Conservation (phyloP, 2,113 vertebrate genomes). For the Prunella himalayana region DNA sequence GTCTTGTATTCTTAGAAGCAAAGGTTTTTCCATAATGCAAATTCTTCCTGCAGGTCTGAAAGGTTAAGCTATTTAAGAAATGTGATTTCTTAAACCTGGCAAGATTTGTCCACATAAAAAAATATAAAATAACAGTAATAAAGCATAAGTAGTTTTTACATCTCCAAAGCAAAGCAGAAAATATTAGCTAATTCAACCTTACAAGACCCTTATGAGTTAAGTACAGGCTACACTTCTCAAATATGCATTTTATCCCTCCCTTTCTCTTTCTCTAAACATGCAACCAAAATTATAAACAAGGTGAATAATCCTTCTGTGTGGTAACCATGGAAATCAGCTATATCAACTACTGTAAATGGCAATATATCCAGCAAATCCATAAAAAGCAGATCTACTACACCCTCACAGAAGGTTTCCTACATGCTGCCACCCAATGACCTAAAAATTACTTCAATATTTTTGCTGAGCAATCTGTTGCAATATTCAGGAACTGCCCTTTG, state of each 20-base stretch:
- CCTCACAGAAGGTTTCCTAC: background rate
- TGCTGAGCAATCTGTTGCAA: background rate
- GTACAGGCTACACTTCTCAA: slow-evolving; percentile 44
- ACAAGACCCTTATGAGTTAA: slow-evolving; percentile 40
- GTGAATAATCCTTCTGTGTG: slow-evolving; percentile 44
- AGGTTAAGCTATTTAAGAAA: slow-evolving; percentile 33
- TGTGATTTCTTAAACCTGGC: background rate
- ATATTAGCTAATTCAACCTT: slow-evolving; percentile 61
- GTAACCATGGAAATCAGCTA: slow-evolving; percentile 71
- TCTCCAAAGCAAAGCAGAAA: slow-evolving; percentile 28
- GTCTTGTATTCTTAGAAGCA: background rate
- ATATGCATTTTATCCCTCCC: background rate
- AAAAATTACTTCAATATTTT: background rate
- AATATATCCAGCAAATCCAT: background rate
- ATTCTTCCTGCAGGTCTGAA: background rate
- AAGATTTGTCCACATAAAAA: background rate
- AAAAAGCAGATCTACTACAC: background rate
- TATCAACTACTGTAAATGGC: slow-evolving; percentile 55
- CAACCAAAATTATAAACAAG: slow-evolving; percentile 64
- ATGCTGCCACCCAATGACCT: background rate
- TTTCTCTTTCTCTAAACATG: slow-evolving; percentile 28
- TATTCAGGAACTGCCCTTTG: background rate
- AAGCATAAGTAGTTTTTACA: slow-evolving; percentile 22
- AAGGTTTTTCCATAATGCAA: background rate
- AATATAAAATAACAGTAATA: slow-evolving; percentile 1